Conservation (phyloP, 1,140 invertebrate species). For the Musca vetustissima region DNA sequence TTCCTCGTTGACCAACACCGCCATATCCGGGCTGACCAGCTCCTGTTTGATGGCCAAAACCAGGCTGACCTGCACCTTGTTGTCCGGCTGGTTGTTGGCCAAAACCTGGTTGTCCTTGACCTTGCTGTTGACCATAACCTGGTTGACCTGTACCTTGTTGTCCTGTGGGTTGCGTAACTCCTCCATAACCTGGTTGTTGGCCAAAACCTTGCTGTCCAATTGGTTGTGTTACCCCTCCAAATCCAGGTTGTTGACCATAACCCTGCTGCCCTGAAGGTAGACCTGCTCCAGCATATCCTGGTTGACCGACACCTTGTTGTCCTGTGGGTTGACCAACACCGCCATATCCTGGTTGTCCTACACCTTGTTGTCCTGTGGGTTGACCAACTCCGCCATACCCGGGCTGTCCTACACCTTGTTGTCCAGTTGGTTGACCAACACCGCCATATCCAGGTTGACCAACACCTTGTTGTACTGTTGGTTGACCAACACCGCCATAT, state of each 20-base stretch:
- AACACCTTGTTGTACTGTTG: background rate
- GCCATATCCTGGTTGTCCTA: background rate
- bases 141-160: background rate
- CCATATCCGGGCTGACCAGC: background rate
- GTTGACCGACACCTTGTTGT: constrained; percentile 5
- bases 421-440: background rate
- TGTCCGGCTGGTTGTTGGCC: background rate
- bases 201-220: background rate
- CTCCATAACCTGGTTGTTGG: background rate
- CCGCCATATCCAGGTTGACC: no score
- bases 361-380: no score
- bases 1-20: no score
- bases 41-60: no score
- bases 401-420: background rate
- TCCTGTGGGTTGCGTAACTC: background rate
- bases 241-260: background rate
- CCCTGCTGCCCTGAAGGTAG: background rate
- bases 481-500: constrained; percentile 1
- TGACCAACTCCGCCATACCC: no score
- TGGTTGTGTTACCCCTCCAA: background rate
- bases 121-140: background rate
- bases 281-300: background rate
- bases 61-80: background rate
- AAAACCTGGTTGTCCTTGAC: background rate
- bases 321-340: background rate